Percentiles rank a stretch among this genome's conserved stretches.
Conservation (phyloP, 2,888 invertebrate genomes). For the Pyrochroa serraticornis region DNA sequence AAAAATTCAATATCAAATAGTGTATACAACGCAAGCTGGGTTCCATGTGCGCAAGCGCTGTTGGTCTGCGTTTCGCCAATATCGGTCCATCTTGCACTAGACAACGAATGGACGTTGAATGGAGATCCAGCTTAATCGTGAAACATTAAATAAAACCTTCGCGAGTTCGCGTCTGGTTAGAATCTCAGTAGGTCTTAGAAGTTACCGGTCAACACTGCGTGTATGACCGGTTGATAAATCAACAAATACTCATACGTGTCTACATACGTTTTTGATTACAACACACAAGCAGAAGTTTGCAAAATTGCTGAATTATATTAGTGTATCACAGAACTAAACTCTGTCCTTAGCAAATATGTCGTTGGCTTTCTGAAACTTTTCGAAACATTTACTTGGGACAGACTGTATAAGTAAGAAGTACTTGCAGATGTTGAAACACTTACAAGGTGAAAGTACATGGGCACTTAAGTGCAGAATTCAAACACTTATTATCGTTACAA, state of each 20-base stretch:
- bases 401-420: slow-evolving; percentile 16
- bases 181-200: no score
- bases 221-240: background rate
- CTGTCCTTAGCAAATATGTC: background rate
- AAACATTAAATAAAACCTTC: no score
- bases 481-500: slow-evolving; percentile 16
- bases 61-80: no score
- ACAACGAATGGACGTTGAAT: background rate
- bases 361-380: background rate
- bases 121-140: no score
- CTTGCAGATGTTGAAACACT: slow-evolving; percentile 22
- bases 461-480: slow-evolving; percentile 20
- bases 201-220: no score
- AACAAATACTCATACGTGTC: slow-evolving; percentile 1
- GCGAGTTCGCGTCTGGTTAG: no score
- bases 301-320: slow-evolving; percentile 24
- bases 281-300: slow-evolving; percentile 20
- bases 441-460: slow-evolving; percentile 20
- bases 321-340: slow-evolving; percentile 34
- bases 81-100: background rate
- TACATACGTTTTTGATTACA: slow-evolving; percentile 1
- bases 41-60: background rate
- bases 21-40: slow-evolving; percentile 13
- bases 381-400: background rate
- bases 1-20: slow-evolving; percentile 32